Evolutionary conservation across 2,888 invertebrate species (phyloP), one percentile per base, ranked within the genome.

Genomic region (Limnephilus auricula): DNA sequence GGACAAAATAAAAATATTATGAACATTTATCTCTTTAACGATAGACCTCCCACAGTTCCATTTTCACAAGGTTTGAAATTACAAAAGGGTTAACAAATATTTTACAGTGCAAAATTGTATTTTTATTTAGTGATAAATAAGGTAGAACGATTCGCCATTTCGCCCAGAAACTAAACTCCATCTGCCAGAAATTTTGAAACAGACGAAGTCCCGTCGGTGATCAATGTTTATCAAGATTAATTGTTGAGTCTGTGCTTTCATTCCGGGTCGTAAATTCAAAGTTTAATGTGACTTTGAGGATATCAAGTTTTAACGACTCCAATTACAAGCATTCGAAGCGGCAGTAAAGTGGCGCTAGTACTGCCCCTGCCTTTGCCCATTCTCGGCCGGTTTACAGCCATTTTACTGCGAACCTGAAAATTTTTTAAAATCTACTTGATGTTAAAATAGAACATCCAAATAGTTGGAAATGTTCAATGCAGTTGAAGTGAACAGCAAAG

Each of bases 211-310:
- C 82, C 82, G 82, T 82, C 82, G 82, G 82, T 82, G 34, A 82
- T 82, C 82, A 82, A 82, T 82, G 82, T 82, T 82, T 82, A 82
- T 82, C 82, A 82, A 82, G 82, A 82, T 82, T 82, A 82, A 82
- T 82, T 82, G 82, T 82, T 82, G 25, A 82, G 18, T 82, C 82
- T 37, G 31, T 32, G 82, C 34, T 82, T 82, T 82, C 82, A 82
- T 82, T 82, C 34, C 82, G 32, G 82, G 31, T 82, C 82, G 82
- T 82, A 82, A 82, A 82, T 82, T 82, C 82, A 37, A 37, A 82
- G 82, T 82, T 82, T 82, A 82, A 82, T 82, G 82, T 25, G 25
- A 82, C 82, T 82, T 82, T 82, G 82, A 82, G 82, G 82, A 82
- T 37, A 82, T 82, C 82, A 82, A 82, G 82, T 82, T 82, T 82